Base-by-base conservation (phyloP, 2,888 invertebrate genomes). In the Sphaeridia pumilis region DNA sequence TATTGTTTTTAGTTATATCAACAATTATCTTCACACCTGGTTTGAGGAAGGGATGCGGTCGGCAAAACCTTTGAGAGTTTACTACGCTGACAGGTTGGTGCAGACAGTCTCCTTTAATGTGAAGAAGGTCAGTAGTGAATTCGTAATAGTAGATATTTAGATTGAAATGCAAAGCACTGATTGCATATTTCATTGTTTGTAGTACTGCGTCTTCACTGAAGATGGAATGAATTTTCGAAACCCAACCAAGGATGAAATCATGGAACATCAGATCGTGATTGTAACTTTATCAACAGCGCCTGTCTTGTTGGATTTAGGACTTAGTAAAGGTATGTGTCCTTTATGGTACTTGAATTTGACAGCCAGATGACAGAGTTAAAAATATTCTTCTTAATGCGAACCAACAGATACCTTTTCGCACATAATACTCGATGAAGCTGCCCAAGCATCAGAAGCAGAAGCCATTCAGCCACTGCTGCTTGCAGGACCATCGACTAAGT, bases 371-470 rank as follows among this genome's bases (percentile, higher is more conserved):
- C n/a, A n/a, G n/a, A n/a, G n/a, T n/a, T n/a, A n/a, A n/a, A n/a
- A n/a, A n/a, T n/a, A n/a, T n/a, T n/a, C n/a, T n/a, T n/a, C n/a
- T n/a, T n/a, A n/a, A n/a, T n/a, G n/a, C n/a, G n/a, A n/a, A n/a
- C n/a, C n/a, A 64, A 1, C 58, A 76, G 75, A 77, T 38, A 76
- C 76, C 63, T 83, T 87, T 67, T 84, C 83, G 0, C 87, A 87
- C 70, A 84, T 88, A 58, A 75, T 88, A 54, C 74, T 88, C 49
- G 88, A 88, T 69, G 88, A 88, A 72, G 87, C 87, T 0, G 87
- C 87, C 0, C 87, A 87, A 69, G 84, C 85, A 0, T 79, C 86
- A 73, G 88, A 88, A 70, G 83, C 83, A 70, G 87, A 87, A 70
- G 83, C 83, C 0, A 77, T 87, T n/a, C 83, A 84, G 72, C 86